Conservation (phyloP, 64 coral and sea anemone species). For the Pocillopora verrucosa region DNA sequence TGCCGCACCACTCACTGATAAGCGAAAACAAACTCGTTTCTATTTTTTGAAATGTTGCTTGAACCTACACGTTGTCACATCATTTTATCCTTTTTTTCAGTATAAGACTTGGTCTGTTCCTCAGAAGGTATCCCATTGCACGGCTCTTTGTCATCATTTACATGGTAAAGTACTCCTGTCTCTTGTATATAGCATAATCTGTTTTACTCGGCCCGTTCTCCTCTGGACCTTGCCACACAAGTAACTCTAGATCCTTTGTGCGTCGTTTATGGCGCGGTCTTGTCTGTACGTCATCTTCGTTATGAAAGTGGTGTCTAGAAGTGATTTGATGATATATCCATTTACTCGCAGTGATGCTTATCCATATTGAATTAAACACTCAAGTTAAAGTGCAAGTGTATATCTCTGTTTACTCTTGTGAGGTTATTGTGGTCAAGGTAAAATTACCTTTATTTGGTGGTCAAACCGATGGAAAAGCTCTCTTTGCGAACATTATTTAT, state of each 20-base stretch:
- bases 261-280: not conserved
- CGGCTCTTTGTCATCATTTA: conserved; percentile 96
- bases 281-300: not conserved
- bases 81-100: conserved; percentile 42
- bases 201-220: no score
- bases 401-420: conserved; percentile 5
- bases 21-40: not conserved
- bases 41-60: not conserved
- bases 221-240: no score
- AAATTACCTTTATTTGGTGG: no score
- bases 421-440: not conserved
- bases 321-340: no score
- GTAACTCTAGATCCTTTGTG: no score
- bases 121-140: conserved; percentile 86
- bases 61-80: not conserved
- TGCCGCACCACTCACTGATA: not conserved
- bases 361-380: not conserved
- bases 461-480: not conserved
- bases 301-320: not conserved
- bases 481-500: not conserved
- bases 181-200: not conserved
- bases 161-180: conserved; percentile 67
- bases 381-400: not conserved
- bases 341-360: not conserved
- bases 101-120: conserved; percentile 88